phyloP scores from a whole-genome alignment of 2,888 invertebrate genomes.

The Scaptomyza caliginosa region DNA sequence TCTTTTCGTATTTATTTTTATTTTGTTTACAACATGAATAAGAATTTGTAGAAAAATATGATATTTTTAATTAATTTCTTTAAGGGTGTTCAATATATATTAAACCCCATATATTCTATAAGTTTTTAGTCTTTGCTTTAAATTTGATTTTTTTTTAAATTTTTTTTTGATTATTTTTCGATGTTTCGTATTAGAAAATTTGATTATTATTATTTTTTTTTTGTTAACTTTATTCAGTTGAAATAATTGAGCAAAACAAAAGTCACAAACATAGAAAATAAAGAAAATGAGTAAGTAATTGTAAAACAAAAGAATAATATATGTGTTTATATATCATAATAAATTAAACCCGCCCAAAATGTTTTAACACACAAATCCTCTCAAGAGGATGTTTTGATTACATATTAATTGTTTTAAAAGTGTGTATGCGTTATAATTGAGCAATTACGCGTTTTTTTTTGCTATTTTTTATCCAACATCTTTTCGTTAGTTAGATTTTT shows the following conservation, averaged over 20 bases:
- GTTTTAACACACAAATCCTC: constrained; percentile 16
- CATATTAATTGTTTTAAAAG: constrained; percentile 56
- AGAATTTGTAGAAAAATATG: constrained; percentile 78
- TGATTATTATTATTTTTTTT: constrained; percentile 24
- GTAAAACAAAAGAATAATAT: constrained; percentile 51
- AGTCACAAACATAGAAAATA: constrained; percentile 20
- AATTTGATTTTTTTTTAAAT: constrained; percentile 18
- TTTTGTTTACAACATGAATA: constrained; percentile 77
- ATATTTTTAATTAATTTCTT: constrained; percentile 48
- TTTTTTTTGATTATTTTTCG: constrained; percentile 12
- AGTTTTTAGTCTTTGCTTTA: constrained; percentile 69
- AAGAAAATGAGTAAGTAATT: constrained; percentile 19
- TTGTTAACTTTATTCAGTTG: constrained; percentile 6
- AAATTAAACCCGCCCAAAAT: constrained; percentile 35
- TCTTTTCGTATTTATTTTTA: constrained; percentile 20
- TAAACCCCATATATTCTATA: constrained; percentile 58
- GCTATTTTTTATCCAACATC: constrained; percentile 31
- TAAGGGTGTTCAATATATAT: constrained; percentile 45
- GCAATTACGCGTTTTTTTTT: constrained; percentile 45
- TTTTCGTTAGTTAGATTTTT: constrained; percentile 52
- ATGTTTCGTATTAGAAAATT: constrained; percentile 33
- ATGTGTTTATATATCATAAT: constrained; percentile 48
- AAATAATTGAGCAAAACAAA: constrained; percentile 32
- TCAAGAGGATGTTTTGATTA: constrained; percentile 46
- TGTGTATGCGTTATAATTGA: constrained; percentile 51